These are phyloP conservation scores for Picathartes gymnocephalus DNA, from an alignment of 2,113 vertebrate genomes.

Conservation along the genomic window DNA sequence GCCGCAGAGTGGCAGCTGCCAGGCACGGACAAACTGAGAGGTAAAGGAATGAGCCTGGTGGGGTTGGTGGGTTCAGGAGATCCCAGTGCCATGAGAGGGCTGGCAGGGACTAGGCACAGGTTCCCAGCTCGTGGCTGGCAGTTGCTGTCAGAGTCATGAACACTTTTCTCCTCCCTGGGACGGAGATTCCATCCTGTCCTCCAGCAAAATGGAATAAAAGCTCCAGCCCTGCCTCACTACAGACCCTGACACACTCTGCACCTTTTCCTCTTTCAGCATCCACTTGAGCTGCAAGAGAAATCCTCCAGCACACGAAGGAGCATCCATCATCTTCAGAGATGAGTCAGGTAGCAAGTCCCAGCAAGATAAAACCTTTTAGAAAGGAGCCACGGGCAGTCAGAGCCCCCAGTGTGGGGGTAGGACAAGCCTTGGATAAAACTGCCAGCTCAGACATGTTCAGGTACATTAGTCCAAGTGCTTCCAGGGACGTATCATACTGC, in stretches of 20 bases:
- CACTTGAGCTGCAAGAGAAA: neutral
- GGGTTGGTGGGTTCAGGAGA: neutral
- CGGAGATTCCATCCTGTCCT: neutral
- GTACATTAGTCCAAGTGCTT: neutral
- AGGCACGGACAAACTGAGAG: neutral
- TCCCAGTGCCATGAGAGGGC: accelerated
- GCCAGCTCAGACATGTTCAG: neutral
- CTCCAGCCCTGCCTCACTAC: neutral
- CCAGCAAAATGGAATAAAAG: neutral
- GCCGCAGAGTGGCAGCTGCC: neutral
- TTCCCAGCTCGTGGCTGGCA: neutral
- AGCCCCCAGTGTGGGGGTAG: accelerated
- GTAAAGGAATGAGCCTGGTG: accelerated
- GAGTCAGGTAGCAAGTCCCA: neutral
- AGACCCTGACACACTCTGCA: accelerated
- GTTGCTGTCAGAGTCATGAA: neutral
- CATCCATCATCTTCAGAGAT: neutral
- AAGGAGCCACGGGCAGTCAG: neutral
- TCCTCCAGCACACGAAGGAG: neutral
- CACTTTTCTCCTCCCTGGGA: neutral
- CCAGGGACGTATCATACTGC: neutral
- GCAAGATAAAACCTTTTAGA: neutral
- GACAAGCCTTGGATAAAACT: neutral
- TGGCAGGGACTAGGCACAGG: neutral
- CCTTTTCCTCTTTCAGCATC: neutral